A percentile compares a stretch with the other conserved stretches of the same genome.
These are phyloP conservation scores for Acipenser transmontanus DNA, from an alignment of 2,797 vertebrate genomes.

Conservation along the genomic window DNA sequence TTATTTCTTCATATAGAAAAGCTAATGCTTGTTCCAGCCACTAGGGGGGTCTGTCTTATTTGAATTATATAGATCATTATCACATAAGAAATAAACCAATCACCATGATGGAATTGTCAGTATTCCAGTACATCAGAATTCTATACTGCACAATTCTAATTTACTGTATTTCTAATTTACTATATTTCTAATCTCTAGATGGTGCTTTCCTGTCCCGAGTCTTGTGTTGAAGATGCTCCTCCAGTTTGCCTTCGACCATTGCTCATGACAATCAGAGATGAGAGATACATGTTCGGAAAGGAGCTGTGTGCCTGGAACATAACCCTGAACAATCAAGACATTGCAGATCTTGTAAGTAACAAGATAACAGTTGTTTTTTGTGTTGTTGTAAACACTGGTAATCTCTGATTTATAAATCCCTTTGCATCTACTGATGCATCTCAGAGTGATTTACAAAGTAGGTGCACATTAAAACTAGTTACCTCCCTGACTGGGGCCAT, in stretches of 20 bases:
- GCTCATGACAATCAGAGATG: conserved; percentile 42
- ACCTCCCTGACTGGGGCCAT: no score
- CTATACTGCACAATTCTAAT: no score
- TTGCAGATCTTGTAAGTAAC: conserved; percentile 44
- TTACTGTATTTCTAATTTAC: not conserved
- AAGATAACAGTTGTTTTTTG: not conserved
- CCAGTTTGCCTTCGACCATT: conserved; percentile 38
- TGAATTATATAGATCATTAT: no score
- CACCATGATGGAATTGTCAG: no score
- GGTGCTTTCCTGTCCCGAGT: conserved; percentile 26
- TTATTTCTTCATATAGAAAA: no score
- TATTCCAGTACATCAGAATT: no score
- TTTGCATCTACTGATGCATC: not conserved
- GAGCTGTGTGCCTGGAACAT: conserved; percentile 47
- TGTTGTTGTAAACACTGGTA: not conserved
- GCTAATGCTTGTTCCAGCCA: no score
- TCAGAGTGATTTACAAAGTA: no score
- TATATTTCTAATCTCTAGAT: conserved; percentile 22
- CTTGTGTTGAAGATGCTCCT: not conserved
- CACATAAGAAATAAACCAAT: no score
- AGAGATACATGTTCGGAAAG: conserved; percentile 36
- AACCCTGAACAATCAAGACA: conserved; percentile 38
- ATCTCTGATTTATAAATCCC: not conserved
- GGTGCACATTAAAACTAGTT: no score
- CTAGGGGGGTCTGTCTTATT: no score